Evolutionary conservation across 64 coral and sea anemone species (phyloP), one percentile per base, ranked within the genome.

Genomic region (Stichodactyla mertensii): DNA sequence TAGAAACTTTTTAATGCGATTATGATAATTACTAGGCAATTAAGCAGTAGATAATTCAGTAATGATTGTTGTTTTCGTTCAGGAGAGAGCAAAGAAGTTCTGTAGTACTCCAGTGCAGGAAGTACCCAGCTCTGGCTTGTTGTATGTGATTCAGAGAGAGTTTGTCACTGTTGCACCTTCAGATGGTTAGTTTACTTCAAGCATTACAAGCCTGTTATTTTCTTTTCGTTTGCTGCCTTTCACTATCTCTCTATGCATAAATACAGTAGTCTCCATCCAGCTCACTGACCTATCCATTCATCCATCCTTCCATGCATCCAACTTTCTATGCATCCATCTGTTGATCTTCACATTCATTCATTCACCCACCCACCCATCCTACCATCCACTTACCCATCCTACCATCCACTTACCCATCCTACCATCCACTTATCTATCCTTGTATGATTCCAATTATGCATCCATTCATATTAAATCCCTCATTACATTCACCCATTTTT

Each of bases 141-240:
- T 96, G 16, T 96, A 96, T 82, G 85, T 96, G 6, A 82, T 78
- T 16, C 91, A 96, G 83, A 86, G 94, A 71, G 94, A 96, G 71
- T 93, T 77, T 71, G 94, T 88, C 2, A 93, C 85, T 61, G 94
- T 96, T 16, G 13, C 84, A 56, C 19, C 31, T 14, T 66, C 89
- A 78, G 94, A 96, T 86, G 88, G 91, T 88, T 52, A 77, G 80
- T 31, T 74, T 66, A n/a, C 14, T 61, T 61, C 84, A 55, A 57
- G n/a, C 28, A 10, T 53, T 16, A 4, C 27, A 52, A 60, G 61
- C 11, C 15, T 60, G 51, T 14, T 84, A 14, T 22, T 12, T 18
- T 10, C 14, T 10, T 23, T 14, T 19, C 7, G 23, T 10, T n/a
- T 1, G 26, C 18, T 56, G 27, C 14, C 26, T 55, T 22, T 54